Evolutionary conservation across 2,888 invertebrate species (phyloP), one percentile per base, ranked within the genome.

Genomic region (Esperia sulphurella): DNA sequence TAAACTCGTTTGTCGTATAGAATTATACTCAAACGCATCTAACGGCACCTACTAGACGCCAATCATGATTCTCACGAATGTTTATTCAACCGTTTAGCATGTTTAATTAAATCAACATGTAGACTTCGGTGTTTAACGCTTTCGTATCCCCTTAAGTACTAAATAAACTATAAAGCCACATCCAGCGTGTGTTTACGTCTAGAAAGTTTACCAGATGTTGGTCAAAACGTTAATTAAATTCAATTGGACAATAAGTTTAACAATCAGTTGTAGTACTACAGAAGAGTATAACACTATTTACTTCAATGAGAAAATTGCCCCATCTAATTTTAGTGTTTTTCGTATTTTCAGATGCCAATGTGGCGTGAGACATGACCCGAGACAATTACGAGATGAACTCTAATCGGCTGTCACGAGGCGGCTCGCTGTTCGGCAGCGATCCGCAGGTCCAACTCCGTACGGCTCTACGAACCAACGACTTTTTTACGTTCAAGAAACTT

Each of bases 381-480:
- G 84, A 88, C 69, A 83, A 72, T 63, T 87, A 85, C 80, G 90
- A 90, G 73, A 87, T 90, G 89, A 83, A 81, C 62, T 61, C 73
- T 41, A 81, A 80, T 54, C 74, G 75, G 48, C 58, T 86, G 48
- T 75, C 82, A 33, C 77, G 90, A 9, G 89, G 85, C 28, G 71
- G 79, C 14, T 90, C 90, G 14, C 75, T 90, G 14, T 90, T 90
- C 60, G 83, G 83, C 21, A 63, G 80, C 12, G 90, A 90, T 57
- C 87, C 89, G 12, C 90, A 90, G 63, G 74, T 79, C 10, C 87
- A 86, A 59, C 81, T 92, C 9, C 72, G 91, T 47, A 83, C 87
- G 14, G 90, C 90, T 3, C 80, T 92, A 8, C 81, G 87, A 51
- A 78, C 78, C n/a, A 91, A 91, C 57, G 90, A 92, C 58, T 75